Base-by-base conservation (phyloP, 2,113 vertebrate genomes). In the cattle (Bos taurus) region DNA sequence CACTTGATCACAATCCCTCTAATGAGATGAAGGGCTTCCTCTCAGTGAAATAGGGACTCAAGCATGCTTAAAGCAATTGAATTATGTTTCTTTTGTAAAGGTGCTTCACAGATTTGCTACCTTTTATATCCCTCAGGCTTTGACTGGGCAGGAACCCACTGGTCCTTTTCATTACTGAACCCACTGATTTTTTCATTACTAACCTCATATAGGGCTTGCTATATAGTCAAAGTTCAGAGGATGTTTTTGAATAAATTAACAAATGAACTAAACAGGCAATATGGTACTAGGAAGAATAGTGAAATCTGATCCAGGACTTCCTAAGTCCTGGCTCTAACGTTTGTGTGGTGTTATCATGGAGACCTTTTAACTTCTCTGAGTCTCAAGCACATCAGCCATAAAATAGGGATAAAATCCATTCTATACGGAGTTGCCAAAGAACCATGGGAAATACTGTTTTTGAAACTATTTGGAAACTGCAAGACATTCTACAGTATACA, bases 11-110 rank as follows among this genome's bases (percentile, higher is more conserved):
- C 95, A 94, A 92, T 97, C 86, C 92, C 17, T 91, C 57, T 98
- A 98, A 97, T 95, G 90, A 98, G 95, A 90, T 92, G 80, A 98
- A 97, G 91, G 28, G 64, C 64, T 98, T 95, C 91, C 78, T 92
- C 62, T 83, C 71, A 21, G 43, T 90, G 92, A 96, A 97, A 97
- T 19, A 64, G 92, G 46, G 62, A 77, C 87, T 96, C 81, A 60
- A 97, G 96, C 48, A 85, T 67, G 67, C 96, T 97, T 97, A 96
- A 96, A 60, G 96, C 83, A 96, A 97, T 95, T 97, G 83, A 96
- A 98, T 95, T 93, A 94, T 54, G 40, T 33, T 94, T 91, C 90
- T 97, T 91, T 95, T 59, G 54, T 85, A 71, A 54, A 94, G 62
- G 87, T 93, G 54, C 84, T 92, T 96, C 84, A 78, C 88, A 57